Base-by-base conservation (phyloP, 2,113 vertebrate species). In the Lampris incognitus region DNA sequence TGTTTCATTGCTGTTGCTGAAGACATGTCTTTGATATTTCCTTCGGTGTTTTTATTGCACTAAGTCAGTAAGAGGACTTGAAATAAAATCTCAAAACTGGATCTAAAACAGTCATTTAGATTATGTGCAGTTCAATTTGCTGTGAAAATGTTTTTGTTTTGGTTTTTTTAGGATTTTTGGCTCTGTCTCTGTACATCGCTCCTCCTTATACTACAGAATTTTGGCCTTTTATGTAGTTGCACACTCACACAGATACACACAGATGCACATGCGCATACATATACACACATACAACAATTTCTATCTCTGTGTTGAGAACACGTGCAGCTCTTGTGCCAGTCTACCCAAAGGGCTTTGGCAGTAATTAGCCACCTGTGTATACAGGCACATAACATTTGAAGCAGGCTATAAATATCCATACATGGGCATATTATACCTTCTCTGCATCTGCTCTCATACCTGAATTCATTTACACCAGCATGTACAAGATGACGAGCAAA, bases 351-450 rank as follows among this genome's bases (percentile, higher is more conserved):
- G 89, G 86, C 73, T 82, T 74, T 81, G 82, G 77, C 87, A 69
- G 76, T 91, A 86, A 89, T 92, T 91, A 88, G 85, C 88, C 87
- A 91, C 89, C 88, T 88, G 89, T 90, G 89, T 88, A 87, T 90
- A 88, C 83, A 78, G 70, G 70, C 84, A 86, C 82, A 75, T 87
- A 48, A 67, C 82, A 66, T 81, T 81, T 83, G 84, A 77, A 81
- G 88, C 76, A 9, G 41, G 62, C 82, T 88, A 91, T 91, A 89
- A 91, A 90, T 88, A 91, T 91, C 90, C 85, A 84, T 91, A 91
- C 81, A 81, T 91, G 83, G 89, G 66, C 56, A 38, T 72, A 62
- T 68, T 13, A 83, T 72, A 66, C 63, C 65, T 65, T 85, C 76
- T 79, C 54, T 36, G 10, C 65, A 61, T 66, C 69, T 65, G 58